Evolutionary conservation across 2,797 vertebrate species (phyloP).

Genomic region (Chanos chanos): DNA sequence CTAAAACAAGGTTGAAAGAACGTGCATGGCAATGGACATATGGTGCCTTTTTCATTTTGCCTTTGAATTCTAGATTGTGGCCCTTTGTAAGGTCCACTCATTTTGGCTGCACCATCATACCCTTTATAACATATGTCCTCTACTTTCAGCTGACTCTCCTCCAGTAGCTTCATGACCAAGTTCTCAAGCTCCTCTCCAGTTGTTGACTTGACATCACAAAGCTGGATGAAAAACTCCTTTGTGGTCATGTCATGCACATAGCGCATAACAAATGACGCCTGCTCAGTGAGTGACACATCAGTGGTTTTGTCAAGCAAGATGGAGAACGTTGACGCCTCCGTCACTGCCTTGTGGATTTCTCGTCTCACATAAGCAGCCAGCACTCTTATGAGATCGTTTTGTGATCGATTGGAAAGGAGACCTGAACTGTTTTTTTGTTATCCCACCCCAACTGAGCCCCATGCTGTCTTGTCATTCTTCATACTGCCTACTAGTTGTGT

Average conservation of each 20-base stretch:
- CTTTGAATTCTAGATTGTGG: slow-evolving; percentile 21
- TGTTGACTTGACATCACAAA: slow-evolving; percentile 21
- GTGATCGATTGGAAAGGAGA: no score
- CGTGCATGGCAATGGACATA: slow-evolving; percentile 24
- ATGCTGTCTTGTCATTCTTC: no score
- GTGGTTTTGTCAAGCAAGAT: slow-evolving; percentile 16
- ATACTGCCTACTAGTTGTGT: no score
- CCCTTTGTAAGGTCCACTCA: slow-evolving; percentile 16
- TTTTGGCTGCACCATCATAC: slow-evolving; percentile 15
- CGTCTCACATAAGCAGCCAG: no score
- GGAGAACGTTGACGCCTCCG: slow-evolving; percentile 1
- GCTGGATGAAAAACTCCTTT: no score
- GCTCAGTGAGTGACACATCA: neutral
- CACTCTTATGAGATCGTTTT: no score
- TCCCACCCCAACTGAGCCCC: no score
- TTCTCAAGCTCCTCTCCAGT: slow-evolving; percentile 17
- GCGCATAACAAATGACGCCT: no score
- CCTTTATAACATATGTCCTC: slow-evolving; percentile 12
- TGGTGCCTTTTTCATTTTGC: slow-evolving; percentile 14
- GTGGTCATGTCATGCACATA: no score
- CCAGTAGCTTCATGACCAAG: neutral
- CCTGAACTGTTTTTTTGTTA: no score
- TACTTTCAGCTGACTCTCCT: slow-evolving; percentile 13
- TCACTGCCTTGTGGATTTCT: no score
- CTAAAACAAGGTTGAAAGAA: slow-evolving; percentile 29